Percentiles rank a stretch among this genome's conserved stretches.
Evolutionary conservation across 2,888 invertebrate genomes (phyloP).

Genomic region (Lithophane socia): DNA sequence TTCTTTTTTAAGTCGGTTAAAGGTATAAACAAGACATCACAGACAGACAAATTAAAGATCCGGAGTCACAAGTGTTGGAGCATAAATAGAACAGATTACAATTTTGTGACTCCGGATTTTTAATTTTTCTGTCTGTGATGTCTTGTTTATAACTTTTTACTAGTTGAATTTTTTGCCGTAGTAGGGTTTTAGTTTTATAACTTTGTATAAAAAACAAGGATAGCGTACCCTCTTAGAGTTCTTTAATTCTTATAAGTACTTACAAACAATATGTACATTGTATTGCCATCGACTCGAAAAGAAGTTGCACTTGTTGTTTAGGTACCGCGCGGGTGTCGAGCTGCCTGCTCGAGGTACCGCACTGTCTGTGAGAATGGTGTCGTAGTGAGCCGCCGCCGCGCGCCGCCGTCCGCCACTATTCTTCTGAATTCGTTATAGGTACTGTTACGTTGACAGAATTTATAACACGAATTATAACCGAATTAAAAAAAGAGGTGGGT

Average conservation of each 20-base stretch:
- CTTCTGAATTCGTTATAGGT: slow-evolving; percentile 1
- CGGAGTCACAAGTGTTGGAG: too few species aligned
- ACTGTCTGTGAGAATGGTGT: slow-evolving; percentile 60
- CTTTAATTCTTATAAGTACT: not conserved
- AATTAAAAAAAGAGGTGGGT: not conserved
- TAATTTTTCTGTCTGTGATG: too few species aligned
- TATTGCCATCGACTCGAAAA: not conserved
- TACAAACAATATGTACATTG: not conserved
- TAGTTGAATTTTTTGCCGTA: too few species aligned
- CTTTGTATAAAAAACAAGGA: too few species aligned
- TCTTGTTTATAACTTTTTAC: too few species aligned
- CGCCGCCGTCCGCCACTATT: not conserved
- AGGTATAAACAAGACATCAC: too few species aligned
- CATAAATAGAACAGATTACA: too few species aligned
- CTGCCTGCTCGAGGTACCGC: slow-evolving; percentile 39
- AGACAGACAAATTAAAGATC: too few species aligned
- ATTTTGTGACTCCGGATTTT: too few species aligned
- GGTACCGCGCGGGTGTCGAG: not conserved
- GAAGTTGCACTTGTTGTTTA: slow-evolving; percentile 11
- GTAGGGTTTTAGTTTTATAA: too few species aligned
- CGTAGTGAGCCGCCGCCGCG: not conserved
- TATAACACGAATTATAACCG: slow-evolving; percentile 22
- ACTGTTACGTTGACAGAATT: slow-evolving; percentile 42
- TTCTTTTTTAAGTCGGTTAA: too few species aligned
- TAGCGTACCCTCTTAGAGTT: not conserved